These are phyloP conservation scores for Trematomus bernacchii DNA, from an alignment of 2,797 vertebrate genomes.

Conservation along the genomic window DNA sequence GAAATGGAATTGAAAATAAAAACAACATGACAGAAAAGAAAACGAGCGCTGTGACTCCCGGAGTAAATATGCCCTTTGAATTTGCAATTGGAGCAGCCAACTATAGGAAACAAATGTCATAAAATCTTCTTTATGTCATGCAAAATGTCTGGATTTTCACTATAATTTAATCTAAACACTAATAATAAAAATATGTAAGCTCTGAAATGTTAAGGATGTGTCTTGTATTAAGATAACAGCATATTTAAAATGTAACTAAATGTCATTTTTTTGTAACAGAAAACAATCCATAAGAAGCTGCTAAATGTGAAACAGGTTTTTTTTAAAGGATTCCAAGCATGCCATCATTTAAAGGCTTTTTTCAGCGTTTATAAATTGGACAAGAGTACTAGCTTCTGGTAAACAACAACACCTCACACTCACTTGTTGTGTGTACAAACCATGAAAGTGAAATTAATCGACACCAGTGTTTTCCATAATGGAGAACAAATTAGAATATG, in stretches of 20 bases:
- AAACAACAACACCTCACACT: slow-evolving; percentile 81
- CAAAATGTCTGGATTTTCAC: slow-evolving; percentile 10
- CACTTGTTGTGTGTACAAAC: slow-evolving; percentile 82
- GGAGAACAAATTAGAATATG: slow-evolving; percentile 89
- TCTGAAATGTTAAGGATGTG: not conserved
- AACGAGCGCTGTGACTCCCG: slow-evolving; percentile 32
- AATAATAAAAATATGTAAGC: not conserved
- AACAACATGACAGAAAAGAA: slow-evolving; percentile 63
- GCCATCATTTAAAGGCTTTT: slow-evolving; percentile 46
- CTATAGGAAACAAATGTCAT: slow-evolving; percentile 14
- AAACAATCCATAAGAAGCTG: slow-evolving; percentile 4
- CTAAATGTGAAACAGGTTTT: slow-evolving; percentile 8
- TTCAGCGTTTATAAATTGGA: slow-evolving; percentile 59
- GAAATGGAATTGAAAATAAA: slow-evolving; percentile 80
- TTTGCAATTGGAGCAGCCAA: slow-evolving; percentile 31
- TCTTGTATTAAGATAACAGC: not conserved
- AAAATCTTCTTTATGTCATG: not conserved
- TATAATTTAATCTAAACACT: slow-evolving; percentile 8
- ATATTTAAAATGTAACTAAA: not conserved
- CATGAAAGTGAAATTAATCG: slow-evolving; percentile 88
- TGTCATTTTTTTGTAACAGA: not conserved
- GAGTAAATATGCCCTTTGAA: slow-evolving; percentile 50
- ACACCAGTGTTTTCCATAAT: slow-evolving; percentile 88
- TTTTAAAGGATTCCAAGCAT: slow-evolving; percentile 18
- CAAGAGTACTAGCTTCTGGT: slow-evolving; percentile 66